These are phyloP conservation scores for Drosophila formosana DNA, from an alignment of 2,888 invertebrate species.

Conservation along the genomic window DNA sequence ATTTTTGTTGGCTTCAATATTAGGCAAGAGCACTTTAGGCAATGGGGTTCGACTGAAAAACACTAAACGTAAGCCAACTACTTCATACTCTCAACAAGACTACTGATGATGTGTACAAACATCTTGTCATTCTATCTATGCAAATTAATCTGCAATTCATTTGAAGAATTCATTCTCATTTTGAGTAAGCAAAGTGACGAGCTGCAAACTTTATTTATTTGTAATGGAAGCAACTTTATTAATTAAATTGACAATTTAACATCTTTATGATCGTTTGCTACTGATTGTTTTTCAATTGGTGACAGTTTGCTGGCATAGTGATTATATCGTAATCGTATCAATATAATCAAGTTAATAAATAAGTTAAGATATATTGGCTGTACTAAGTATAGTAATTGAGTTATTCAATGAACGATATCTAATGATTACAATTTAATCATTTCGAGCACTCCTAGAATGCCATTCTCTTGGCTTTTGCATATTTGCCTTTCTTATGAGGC, in stretches of 20 bases:
- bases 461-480: background rate
- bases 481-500: background rate
- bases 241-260: too few relatives aligned
- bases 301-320: too few relatives aligned
- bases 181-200: too few relatives aligned
- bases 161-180: too few relatives aligned
- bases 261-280: too few relatives aligned
- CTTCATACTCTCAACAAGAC: background rate
- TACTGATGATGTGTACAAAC: too few relatives aligned
- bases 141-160: background rate
- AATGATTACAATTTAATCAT: slow-evolving; percentile 1
- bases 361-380: too few relatives aligned
- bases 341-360: too few relatives aligned
- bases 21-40: background rate
- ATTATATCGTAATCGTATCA: too few relatives aligned
- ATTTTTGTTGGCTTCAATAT: background rate
- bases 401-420: background rate
- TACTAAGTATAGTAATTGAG: background rate
- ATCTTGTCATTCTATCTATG: too few relatives aligned
- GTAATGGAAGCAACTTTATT: background rate
- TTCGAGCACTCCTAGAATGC: background rate
- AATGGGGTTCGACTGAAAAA: background rate
- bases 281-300: too few relatives aligned
- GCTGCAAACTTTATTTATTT: too few relatives aligned
- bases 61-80: background rate